Conservation (phyloP, 2,113 vertebrate genomes). For the Noturus placidus region DNA sequence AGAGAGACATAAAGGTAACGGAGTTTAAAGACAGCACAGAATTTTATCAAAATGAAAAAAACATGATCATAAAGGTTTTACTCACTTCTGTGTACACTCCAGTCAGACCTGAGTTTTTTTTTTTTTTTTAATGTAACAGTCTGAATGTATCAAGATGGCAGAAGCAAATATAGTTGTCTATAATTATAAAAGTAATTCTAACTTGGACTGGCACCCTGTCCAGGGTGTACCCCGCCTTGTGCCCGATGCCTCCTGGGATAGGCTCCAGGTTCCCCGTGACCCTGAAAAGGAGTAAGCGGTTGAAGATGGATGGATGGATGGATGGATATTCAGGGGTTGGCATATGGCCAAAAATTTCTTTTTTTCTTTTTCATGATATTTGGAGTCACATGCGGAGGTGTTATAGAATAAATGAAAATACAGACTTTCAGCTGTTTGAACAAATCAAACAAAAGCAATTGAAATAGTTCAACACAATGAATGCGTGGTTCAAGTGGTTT, state of each 20-base stretch:
- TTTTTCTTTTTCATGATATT: neutral
- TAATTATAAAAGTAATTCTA: neutral
- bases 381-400: neutral
- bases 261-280: too few species aligned
- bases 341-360: too few species aligned
- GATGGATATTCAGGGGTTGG: neutral
- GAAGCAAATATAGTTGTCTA: neutral
- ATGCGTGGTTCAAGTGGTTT: too few species aligned
- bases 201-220: too few species aligned
- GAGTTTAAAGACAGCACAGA: neutral
- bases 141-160: neutral
- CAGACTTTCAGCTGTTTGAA: too few species aligned
- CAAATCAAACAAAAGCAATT: too few species aligned
- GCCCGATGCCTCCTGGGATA: too few species aligned
- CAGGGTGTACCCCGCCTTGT: too few species aligned
- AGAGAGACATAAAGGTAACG: slow-evolving; percentile 16
- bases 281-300: too few species aligned
- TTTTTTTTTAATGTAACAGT: neutral
- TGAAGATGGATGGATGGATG: too few species aligned
- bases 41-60: neutral
- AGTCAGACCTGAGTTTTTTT: neutral
- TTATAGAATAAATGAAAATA: neutral
- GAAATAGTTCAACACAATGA: too few species aligned
- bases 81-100: neutral
- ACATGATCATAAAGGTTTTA: neutral